Conservation (phyloP, 2,113 vertebrate genomes). For the Tricholaema leucomelas region DNA sequence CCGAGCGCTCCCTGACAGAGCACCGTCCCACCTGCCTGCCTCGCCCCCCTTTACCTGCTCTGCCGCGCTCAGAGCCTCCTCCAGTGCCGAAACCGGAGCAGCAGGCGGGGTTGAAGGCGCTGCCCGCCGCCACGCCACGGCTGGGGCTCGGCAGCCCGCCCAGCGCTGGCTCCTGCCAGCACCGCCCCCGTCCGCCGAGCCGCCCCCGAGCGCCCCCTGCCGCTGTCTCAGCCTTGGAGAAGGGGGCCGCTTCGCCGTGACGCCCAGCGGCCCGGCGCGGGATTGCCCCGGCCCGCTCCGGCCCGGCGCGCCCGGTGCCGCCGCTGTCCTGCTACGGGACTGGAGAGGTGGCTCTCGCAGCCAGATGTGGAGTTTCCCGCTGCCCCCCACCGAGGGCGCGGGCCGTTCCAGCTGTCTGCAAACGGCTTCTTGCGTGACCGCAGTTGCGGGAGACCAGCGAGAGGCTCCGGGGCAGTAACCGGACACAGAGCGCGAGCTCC, state of each 20-base stretch:
- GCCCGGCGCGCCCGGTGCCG: neutral
- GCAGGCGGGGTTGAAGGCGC: fast-evolving
- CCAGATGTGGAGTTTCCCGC: neutral
- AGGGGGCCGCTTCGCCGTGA: neutral
- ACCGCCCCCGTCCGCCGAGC: neutral
- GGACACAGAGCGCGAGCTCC: fast-evolving
- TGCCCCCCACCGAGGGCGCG: neutral
- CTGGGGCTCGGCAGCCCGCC: neutral
- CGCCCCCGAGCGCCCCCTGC: neutral
- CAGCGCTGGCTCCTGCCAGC: neutral
- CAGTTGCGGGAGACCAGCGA: neutral
- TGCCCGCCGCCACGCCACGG: neutral
- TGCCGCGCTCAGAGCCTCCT: neutral
- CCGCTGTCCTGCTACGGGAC: neutral
- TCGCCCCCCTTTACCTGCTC: conserved; percentile 3
- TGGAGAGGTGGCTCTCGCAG: neutral
- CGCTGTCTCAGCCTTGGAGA: too few relatives aligned
- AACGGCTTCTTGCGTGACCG: too few relatives aligned
- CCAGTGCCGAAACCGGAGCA: neutral
- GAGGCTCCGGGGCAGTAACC: neutral
- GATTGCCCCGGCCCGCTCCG: neutral
- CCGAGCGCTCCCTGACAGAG: neutral
- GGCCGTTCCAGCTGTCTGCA: neutral
- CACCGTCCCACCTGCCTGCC: neutral
- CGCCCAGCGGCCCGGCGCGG: neutral